phyloP scores from a whole-genome alignment of 2,113 vertebrate genomes.

The Oenanthe melanoleuca region DNA sequence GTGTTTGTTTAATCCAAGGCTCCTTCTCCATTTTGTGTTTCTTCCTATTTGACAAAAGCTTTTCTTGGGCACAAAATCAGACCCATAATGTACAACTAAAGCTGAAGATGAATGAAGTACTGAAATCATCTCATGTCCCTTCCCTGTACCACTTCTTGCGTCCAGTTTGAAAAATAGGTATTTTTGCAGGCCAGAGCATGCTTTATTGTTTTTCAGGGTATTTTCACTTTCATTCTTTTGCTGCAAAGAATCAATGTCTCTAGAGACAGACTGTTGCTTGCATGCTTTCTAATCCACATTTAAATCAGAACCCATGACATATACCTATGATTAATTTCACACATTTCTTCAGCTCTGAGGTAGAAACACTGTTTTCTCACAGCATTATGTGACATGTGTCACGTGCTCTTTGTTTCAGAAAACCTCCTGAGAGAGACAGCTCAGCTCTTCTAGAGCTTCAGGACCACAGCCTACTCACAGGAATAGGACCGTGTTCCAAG shows the following conservation, averaged over 20 bases:
- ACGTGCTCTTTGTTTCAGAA: background rate
- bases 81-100: background rate
- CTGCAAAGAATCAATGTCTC: background rate
- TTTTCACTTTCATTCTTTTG: background rate
- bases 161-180: background rate
- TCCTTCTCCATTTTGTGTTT: background rate
- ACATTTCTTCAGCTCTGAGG: background rate
- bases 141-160: background rate
- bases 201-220: background rate
- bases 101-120: background rate
- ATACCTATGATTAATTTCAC: background rate
- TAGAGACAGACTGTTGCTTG: background rate
- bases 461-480: background rate
- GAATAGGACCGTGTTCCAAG: accelerated
- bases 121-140: background rate
- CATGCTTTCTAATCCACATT: background rate
- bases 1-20: background rate
- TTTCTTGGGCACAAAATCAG: background rate
- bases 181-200: background rate
- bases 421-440: background rate
- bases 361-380: background rate
- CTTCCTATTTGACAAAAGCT: background rate
- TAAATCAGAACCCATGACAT: background rate
- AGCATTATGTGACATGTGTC: background rate
- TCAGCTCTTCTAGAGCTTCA: background rate